Evolutionary conservation across 2,888 invertebrate genomes (phyloP), one percentile per base, ranked within the genome.

Genomic region (Epistrophe grossulariae): DNA sequence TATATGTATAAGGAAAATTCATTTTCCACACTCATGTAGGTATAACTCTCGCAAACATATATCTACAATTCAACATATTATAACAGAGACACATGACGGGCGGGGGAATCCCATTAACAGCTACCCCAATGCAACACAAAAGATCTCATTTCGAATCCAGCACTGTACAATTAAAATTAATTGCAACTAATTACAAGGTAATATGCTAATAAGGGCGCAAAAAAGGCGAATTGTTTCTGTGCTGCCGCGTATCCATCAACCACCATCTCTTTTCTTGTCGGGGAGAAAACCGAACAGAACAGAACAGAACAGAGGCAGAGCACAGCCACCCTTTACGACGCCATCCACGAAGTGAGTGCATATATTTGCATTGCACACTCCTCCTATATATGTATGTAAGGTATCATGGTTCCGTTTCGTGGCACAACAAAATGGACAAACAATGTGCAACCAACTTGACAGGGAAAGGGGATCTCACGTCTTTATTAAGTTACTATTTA

Each of bases 151-250:
- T 71, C 83, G 59, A 83, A 76, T 83, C 79, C 83, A 66, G 72
- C 88, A 88, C 78, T 74, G 28, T 66, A 90, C 89, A 91, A 91
- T 91, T 91, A 91, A 91, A 91, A 90, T 89, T 89, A 91, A 90
- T 91, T 90, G 89, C 89, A 89, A 89, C 89, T 90, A 91, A 91
- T 91, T 90, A 91, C 88, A 89, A 88, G 90, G 89, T 89, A 90
- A 90, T 91, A 91, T 91, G 91, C 90, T 91, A 91, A 91, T 83
- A 87, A 83, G 87, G 87, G 66, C 79, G 83, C 87, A 83, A 79
- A 79, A 24, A 79, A 79, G 79, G 76, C 87, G 87, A 82, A 79
- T 79, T 73, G 78, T 78, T 85, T 71, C 70, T 74, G 40, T 45
- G 13, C 17, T 35, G 45, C 78, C 48, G 85, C 78, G 78, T 82